Evolutionary conservation across 2,797 vertebrate species (phyloP).

Genomic region (Halcyon smyrnensis): DNA sequence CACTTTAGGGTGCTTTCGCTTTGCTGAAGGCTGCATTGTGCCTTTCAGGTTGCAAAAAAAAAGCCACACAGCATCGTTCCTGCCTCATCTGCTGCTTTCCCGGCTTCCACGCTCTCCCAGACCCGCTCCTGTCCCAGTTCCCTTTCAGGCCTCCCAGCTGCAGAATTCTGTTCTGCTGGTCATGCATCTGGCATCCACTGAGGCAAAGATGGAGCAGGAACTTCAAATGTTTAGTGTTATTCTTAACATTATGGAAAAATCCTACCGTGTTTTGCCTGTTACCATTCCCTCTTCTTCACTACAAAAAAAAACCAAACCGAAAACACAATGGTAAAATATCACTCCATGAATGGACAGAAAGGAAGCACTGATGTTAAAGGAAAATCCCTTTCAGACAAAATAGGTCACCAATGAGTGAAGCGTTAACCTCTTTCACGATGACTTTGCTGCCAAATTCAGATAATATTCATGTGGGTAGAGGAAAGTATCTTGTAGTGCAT

Average conservation of each 20-base stretch:
- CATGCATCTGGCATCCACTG: fast-evolving
- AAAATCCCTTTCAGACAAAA: background rate
- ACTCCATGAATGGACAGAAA: background rate
- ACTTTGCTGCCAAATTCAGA: background rate
- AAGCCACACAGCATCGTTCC: background rate
- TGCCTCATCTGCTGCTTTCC: background rate
- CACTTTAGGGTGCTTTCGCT: background rate
- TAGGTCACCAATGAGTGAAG: background rate
- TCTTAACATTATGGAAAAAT: fast-evolving
- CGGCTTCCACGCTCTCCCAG: background rate
- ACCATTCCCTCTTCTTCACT: background rate
- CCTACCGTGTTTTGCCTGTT: background rate
- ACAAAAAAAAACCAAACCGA: background rate
- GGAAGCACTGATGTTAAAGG: background rate
- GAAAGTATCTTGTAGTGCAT: background rate
- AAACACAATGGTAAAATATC: background rate
- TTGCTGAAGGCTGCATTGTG: background rate
- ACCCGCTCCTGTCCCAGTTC: too few species aligned
- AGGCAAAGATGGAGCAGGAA: background rate
- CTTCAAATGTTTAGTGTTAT: fast-evolving
- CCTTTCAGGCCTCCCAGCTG: fast-evolving
- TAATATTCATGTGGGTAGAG: background rate
- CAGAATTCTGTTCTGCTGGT: background rate
- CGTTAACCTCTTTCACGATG: background rate
- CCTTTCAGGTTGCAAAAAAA: background rate